Base-by-base conservation (phyloP, 2,113 vertebrate genomes). In the Laticauda colubrina region DNA sequence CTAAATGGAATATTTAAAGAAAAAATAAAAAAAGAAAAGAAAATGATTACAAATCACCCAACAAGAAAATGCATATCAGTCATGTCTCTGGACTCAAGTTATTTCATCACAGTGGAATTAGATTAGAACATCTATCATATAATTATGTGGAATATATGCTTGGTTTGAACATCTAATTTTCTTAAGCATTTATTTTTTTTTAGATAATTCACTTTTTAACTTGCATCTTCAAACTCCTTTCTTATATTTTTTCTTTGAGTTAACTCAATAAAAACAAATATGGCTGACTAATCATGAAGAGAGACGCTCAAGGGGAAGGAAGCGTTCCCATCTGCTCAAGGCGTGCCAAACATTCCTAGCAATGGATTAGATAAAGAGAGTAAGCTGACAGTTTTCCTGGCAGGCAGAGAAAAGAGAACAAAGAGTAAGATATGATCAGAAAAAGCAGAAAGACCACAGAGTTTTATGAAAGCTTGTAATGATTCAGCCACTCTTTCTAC, bases 401-500 rank as follows among this genome's bases (percentile, higher is more conserved):
- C 93, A 95, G 91, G 91, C 57, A 90, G 85, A 93, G 94, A 96
- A 94, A 34, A 51, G 93, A 94, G 88, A 94, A 39, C 24, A 61
- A 86, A 91, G 93, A 94, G 92, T 92, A 87, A 93, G 96, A 91
- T 94, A 96, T 0, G 34, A 56, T 45, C 14, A 92, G 54, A 12
- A 93, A 93, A 94, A 96, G 89, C 14, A 91, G 85, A 0, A 1
- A 94, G 90, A 39, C 87, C 91, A 57, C 29, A 94, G 93, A n/a
- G 90, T 88, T 90, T 95, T n/a, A 29, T 88, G 85, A 0, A 0
- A 4, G 91, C 94, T 93, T 55, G 91, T 96, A 94, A 94, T 88
- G 91, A 53, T 87, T 88, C 91, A 93, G 92, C 45, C 61, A 89
- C 2, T 89, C 92, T 95, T 75, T 88, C 48, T 64, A 94, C 91